phyloP scores from a whole-genome alignment of 2,888 invertebrate genomes.

The Crioceris asparagi region DNA sequence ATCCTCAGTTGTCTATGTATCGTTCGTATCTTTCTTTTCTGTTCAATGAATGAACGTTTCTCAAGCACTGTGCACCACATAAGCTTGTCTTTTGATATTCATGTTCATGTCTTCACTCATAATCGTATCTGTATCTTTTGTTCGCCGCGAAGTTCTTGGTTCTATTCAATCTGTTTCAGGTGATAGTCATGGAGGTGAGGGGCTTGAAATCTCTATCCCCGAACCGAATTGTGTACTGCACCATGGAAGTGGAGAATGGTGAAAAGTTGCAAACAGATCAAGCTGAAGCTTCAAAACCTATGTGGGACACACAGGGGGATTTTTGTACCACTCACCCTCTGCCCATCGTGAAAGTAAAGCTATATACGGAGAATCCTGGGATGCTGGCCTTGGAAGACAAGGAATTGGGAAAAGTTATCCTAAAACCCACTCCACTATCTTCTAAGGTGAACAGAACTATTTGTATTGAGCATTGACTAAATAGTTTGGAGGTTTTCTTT shows the following conservation, averaged over 20 bases:
- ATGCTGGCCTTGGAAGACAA: slow-evolving; percentile 98
- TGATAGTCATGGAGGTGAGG: slow-evolving; percentile 98
- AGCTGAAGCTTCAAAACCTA: slow-evolving; percentile 97
- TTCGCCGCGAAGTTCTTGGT: slow-evolving; percentile 8
- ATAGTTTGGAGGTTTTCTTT: too few species aligned
- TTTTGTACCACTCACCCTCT: slow-evolving; percentile 96
- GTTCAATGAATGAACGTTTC: too few species aligned
- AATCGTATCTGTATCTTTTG: too few species aligned
- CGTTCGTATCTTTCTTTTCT: too few species aligned
- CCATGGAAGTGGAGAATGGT: slow-evolving; percentile 99
- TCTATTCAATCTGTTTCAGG: slow-evolving; percentile 43
- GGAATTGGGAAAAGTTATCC: slow-evolving; percentile 87
- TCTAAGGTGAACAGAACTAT: slow-evolving; percentile 78
- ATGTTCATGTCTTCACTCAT: too few species aligned
- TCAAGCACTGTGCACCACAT: too few species aligned
- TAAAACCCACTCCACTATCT: slow-evolving; percentile 78
- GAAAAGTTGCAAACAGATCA: slow-evolving; percentile 99
- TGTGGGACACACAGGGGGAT: slow-evolving; percentile 99
- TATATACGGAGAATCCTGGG: slow-evolving; percentile 95
- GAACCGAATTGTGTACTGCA: slow-evolving; percentile 98
- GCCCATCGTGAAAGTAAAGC: slow-evolving; percentile 94
- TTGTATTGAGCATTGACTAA: too few species aligned
- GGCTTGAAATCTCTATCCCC: slow-evolving; percentile 93
- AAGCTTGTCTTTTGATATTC: too few species aligned
- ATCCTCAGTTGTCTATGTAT: too few species aligned